Evolutionary conservation across 2,888 invertebrate genomes (phyloP), one percentile per base, ranked within the genome.

Genomic region (Polymixis flavicincta): DNA sequence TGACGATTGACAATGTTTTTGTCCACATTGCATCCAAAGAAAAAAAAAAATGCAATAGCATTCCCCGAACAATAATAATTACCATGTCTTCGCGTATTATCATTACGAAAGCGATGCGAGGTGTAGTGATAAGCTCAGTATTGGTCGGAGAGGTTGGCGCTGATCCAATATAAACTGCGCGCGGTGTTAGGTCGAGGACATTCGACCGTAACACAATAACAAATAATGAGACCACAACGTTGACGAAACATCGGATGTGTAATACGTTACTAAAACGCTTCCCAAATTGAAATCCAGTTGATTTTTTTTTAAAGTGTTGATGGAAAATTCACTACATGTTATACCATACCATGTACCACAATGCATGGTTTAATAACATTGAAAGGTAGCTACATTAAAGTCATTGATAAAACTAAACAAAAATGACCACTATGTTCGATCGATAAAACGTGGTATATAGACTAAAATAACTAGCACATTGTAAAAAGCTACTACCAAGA

Each of bases 181-280:
- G 63, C 60, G 71, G 76, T 66, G 87, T 84, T 84, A 83, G 88
- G 88, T 88, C 88, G 88, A 88, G 88, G 88, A 85, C 88, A 80
- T 80, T 76, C 67, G 76, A 68, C 69, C 74, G 69, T 74, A 79
- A 76, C 77, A 80, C 78, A 85, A 87, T 81, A 86, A 84, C 79
- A 79, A 84, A 82, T 78, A 80, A 81, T 74, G 74, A 79, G 74
- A 75, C 67, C 75, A 78, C 72, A 68, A 67, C 57, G 76, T 76
- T 83, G 64, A 84, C 77, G 75, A 77, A 78, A 83, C 71, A 72
- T 76, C 76, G 8, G 28, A 80, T 80, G 54, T 75, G 80, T 68
- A 42, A 63, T 66, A 66, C 50, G 5, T 67, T 74, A 61, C 45
- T 17, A 25, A 54, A 19, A 9, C 6, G 28, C 6, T 63, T 37